Conservation (phyloP, 2,888 invertebrate species). For the Platerodrilus igneus region DNA sequence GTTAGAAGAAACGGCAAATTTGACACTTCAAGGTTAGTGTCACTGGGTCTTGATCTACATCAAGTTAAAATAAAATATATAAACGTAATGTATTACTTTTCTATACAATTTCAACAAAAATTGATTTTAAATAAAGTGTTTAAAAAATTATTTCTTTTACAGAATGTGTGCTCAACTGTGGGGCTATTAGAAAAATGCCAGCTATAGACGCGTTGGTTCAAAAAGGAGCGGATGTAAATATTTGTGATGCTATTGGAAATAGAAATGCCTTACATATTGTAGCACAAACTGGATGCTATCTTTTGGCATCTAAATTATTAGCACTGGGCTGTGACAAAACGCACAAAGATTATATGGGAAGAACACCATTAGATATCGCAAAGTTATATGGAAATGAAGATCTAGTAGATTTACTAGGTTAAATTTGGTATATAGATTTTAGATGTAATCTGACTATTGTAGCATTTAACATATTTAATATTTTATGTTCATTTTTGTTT, state of each 20-base stretch:
- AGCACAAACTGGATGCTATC: conserved; percentile 50
- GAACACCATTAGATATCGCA: conserved; percentile 49
- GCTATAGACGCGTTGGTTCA: conserved; percentile 45
- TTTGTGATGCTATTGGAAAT: conserved; percentile 45
- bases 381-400: conserved; percentile 17
- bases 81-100: too few relatives aligned
- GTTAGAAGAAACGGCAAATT: too few relatives aligned
- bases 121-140: too few relatives aligned
- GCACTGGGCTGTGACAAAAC: conserved; percentile 45
- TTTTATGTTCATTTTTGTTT: too few relatives aligned
- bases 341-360: conserved; percentile 42
- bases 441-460: too few relatives aligned
- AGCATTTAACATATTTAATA: too few relatives aligned
- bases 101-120: too few relatives aligned
- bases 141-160: conserved; percentile 11
- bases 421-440: too few relatives aligned
- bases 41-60: too few relatives aligned
- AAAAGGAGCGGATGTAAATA: conserved; percentile 46
- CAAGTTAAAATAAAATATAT: too few relatives aligned
- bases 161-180: conserved; percentile 34
- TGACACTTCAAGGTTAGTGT: too few relatives aligned
- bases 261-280: conserved; percentile 52
- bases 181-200: conserved; percentile 43
- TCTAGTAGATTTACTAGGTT: too few relatives aligned
- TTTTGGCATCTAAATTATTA: conserved; percentile 44